These are phyloP conservation scores for Aplocera efformata DNA, from an alignment of 2,888 invertebrate species.

Conservation along the genomic window DNA sequence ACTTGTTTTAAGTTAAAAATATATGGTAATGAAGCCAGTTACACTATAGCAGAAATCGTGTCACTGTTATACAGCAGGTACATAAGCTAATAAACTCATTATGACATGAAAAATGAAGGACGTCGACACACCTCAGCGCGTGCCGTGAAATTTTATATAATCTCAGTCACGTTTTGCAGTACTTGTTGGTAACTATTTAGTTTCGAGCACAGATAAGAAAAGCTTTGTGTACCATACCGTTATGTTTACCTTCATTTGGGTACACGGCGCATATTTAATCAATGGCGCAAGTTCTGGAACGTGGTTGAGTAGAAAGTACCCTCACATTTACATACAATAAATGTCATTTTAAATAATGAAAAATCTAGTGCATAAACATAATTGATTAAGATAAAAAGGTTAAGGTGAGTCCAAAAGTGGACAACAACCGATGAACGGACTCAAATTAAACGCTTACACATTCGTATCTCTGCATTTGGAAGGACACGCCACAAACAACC, in stretches of 20 bases:
- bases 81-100: conserved; percentile 14
- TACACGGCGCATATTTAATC: conserved; percentile 20
- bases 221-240: conserved; percentile 53
- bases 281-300: conserved; percentile 12
- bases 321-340: neutral
- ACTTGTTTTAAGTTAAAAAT: no score
- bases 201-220: conserved; percentile 57
- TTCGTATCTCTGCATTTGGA: no score
- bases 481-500: no score
- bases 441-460: no score
- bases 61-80: no score
- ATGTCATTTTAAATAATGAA: no score
- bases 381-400: no score
- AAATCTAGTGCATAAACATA: no score
- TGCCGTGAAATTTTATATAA: conserved; percentile 43
- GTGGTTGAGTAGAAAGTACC: conserved; percentile 28
- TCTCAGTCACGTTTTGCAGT: conserved; percentile 58
- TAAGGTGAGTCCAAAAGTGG: no score
- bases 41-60: no score
- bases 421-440: no score
- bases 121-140: conserved; percentile 48
- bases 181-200: conserved; percentile 53
- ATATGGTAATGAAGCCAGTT: no score
- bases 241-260: conserved; percentile 55
- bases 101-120: conserved; percentile 32